A percentile compares a stretch with the other conserved stretches of the same genome.
phyloP scores from a whole-genome alignment of 2,113 vertebrate species.

The Halcyon senegalensis region DNA sequence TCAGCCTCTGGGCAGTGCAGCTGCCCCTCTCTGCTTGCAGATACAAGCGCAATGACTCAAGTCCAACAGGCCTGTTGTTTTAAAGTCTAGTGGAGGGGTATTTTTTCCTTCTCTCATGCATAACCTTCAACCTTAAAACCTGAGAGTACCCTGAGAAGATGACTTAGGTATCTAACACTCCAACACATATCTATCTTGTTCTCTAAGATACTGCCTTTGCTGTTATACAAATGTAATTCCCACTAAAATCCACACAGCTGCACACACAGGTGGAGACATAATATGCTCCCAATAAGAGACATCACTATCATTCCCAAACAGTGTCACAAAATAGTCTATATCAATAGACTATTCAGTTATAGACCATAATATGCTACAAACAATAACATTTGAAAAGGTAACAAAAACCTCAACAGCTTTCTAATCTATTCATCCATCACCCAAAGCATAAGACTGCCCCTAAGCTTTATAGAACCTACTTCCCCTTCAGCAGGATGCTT shows the following conservation, averaged over 20 bases:
- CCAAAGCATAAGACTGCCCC: background rate
- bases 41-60: background rate
- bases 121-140: background rate
- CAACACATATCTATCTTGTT: background rate
- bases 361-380: background rate
- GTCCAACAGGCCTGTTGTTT: background rate
- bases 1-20: background rate
- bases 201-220: background rate
- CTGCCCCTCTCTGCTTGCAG: background rate
- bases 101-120: background rate
- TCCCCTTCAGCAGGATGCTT: constrained; percentile 96
- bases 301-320: background rate
- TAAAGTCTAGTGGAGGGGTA: background rate
- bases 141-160: background rate
- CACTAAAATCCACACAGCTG: background rate
- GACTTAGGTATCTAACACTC: background rate
- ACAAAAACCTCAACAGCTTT: background rate
- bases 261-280: background rate
- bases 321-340: background rate
- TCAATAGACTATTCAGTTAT: background rate
- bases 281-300: background rate
- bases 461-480: constrained; percentile 77
- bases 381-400: background rate
- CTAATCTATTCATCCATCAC: background rate
- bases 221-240: background rate